phyloP scores from a whole-genome alignment of 2,113 vertebrate genomes.

The Sisor rabdophorus region DNA sequence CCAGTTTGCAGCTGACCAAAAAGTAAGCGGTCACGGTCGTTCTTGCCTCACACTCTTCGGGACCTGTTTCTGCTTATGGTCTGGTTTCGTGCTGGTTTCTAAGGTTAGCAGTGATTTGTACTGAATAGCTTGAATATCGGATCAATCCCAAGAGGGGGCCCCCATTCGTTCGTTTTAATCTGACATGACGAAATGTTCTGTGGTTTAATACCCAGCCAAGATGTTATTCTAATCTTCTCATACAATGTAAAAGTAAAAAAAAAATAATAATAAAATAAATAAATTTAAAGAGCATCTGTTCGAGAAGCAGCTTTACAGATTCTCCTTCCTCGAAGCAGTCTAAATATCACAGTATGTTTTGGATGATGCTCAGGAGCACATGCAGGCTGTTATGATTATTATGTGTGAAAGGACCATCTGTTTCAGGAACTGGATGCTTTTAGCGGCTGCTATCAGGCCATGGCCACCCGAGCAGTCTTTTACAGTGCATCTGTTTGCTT shows the following conservation, averaged over 20 bases:
- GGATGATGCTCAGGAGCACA: constrained; percentile 37
- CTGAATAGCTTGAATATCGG: not conserved
- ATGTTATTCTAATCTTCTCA: not conserved
- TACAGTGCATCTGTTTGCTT: constrained; percentile 42
- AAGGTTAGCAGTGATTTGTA: not conserved
- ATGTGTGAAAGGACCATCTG: constrained; percentile 51
- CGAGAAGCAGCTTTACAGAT: not conserved
- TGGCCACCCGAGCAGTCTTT: constrained; percentile 31
- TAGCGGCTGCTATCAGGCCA: constrained; percentile 27
- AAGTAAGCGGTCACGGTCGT: not conserved
- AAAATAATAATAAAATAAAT: too few species aligned
- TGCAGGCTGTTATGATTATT: constrained; percentile 48
- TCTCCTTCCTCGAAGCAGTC: constrained; percentile 39
- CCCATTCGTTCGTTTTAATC: not conserved
- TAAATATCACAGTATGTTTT: constrained; percentile 54
- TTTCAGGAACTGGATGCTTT: constrained; percentile 38
- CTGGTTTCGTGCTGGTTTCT: not conserved
- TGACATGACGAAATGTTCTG: not conserved
- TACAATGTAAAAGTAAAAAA: not conserved
- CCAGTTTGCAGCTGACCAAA: too few species aligned
- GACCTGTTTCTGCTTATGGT: not conserved
- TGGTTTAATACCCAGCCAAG: not conserved
- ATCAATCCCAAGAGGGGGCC: not conserved
- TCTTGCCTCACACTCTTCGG: not conserved
- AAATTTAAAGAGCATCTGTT: not conserved